A percentile compares a stretch with the other conserved stretches of the same genome.
These are phyloP conservation scores for Drosophila crucigera DNA, from an alignment of 2,888 invertebrate species.

Conservation along the genomic window DNA sequence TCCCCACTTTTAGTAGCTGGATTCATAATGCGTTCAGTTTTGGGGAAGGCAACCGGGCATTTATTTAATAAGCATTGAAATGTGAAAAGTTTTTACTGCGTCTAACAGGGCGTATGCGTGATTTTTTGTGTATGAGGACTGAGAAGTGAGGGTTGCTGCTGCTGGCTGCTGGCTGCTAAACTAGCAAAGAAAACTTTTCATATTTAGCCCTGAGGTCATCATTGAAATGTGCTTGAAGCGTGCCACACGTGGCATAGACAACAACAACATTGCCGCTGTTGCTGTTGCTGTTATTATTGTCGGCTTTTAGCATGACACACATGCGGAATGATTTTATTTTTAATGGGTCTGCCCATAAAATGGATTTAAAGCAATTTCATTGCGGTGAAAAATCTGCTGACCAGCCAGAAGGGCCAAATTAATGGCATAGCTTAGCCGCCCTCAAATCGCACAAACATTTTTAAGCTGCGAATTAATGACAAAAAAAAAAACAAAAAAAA, in stretches of 20 bases:
- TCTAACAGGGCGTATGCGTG: conserved; percentile 50
- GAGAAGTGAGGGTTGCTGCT: not conserved
- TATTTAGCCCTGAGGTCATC: conserved; percentile 38
- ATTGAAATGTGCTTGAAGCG: conserved; percentile 24
- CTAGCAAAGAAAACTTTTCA: conserved; percentile 9
- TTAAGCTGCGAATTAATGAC: conserved; percentile 66
- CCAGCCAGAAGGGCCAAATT: conserved; percentile 66
- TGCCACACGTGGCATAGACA: conserved; percentile 66
- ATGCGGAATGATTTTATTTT: conserved; percentile 47
- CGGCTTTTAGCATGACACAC: not conserved
- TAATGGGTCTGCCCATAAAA: conserved; percentile 74
- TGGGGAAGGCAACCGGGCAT: conserved; percentile 31
- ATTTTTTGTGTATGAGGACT: conserved; percentile 37
- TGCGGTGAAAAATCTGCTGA: conserved; percentile 67
- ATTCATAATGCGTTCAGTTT: not conserved
- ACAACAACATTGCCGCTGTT: conserved; percentile 42
- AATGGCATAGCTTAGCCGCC: conserved; percentile 66
- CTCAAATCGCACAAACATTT: conserved; percentile 58
- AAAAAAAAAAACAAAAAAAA: not conserved
- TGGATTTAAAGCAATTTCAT: conserved; percentile 75
- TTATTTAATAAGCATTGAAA: conserved; percentile 77
- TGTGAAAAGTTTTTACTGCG: conserved; percentile 67
- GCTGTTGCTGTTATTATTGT: not conserved
- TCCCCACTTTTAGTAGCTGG: not conserved
- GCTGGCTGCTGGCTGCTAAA: not conserved